A percentile compares a stretch with the other conserved stretches of the same genome.
Evolutionary conservation across 2,113 vertebrate species (phyloP).

Genomic region (Hippolais icterina): DNA sequence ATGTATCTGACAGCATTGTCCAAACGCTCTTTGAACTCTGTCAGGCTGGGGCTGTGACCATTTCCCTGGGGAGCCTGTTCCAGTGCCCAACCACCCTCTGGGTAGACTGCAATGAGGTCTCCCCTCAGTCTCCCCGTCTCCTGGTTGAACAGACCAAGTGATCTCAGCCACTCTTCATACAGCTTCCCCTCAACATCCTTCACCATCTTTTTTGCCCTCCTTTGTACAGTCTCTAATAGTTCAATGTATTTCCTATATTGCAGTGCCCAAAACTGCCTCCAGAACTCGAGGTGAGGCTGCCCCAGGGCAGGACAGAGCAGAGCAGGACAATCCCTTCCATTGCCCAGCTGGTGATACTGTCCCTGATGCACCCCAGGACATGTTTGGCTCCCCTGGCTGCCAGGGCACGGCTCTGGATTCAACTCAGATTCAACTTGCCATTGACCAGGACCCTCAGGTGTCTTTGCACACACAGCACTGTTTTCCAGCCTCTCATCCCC

Average conservation of each 20-base stretch:
- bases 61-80: background rate
- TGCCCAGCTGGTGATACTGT: background rate
- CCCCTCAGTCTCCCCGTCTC: background rate
- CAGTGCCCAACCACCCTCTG: fast-evolving
- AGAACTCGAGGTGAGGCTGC: fast-evolving
- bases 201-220: background rate
- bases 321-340: background rate
- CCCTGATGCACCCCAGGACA: background rate
- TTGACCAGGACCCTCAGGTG: fast-evolving
- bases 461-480: fast-evolving
- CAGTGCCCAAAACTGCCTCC: background rate
- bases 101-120: background rate
- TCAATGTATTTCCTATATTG: background rate
- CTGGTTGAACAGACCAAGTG: background rate
- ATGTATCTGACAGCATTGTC: background rate
- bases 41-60: background rate
- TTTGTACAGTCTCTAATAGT: background rate
- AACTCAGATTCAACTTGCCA: fast-evolving
- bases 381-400: fast-evolving
- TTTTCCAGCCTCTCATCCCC: background rate
- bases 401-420: background rate
- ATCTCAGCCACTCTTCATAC: background rate
- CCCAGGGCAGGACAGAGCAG: background rate
- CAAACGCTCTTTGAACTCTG: background rate
- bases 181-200: background rate